phyloP scores from a whole-genome alignment of 2,113 vertebrate genomes.

The Heterochromis multidens region DNA sequence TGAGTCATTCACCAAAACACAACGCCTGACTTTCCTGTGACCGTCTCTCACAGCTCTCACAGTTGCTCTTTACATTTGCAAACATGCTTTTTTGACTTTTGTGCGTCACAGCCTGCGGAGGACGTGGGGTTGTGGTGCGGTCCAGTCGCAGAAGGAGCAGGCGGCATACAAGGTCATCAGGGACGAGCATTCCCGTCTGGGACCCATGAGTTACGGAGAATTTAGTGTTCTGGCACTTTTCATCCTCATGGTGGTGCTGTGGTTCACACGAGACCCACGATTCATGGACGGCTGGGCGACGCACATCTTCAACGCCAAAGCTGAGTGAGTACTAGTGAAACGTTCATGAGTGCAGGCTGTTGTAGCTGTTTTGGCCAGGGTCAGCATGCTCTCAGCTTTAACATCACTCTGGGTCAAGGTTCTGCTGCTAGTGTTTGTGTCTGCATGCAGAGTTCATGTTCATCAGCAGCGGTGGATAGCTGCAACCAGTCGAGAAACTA shows the following conservation, averaged over 20 bases:
- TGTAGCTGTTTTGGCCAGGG: neutral
- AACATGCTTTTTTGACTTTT: neutral
- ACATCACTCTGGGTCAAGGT: neutral
- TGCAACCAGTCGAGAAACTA: neutral
- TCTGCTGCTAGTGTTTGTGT: neutral
- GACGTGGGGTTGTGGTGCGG: slow-evolving; percentile 77
- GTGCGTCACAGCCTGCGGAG: slow-evolving; percentile 74
- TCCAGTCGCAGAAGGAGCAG: slow-evolving; percentile 71
- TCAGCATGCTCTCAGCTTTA: neutral
- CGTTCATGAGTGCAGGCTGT: neutral
- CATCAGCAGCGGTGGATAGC: neutral
- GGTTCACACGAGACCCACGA: slow-evolving; percentile 91
- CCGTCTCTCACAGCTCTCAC: neutral
- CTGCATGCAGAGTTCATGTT: neutral
- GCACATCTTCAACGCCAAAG: slow-evolving; percentile 76
- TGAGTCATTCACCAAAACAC: slow-evolving; percentile 64
- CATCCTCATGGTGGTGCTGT: slow-evolving; percentile 82
- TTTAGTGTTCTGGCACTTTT: slow-evolving; percentile 83
- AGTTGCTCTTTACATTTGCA: neutral
- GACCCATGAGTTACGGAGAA: slow-evolving; percentile 84
- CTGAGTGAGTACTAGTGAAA: slow-evolving; percentile 76
- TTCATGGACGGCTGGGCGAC: slow-evolving; percentile 90
- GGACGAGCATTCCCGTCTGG: slow-evolving; percentile 81
- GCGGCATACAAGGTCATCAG: slow-evolving; percentile 75
- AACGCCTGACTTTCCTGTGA: neutral